Evolutionary conservation across 1,140 invertebrate genomes (phyloP).

Genomic region (Lamellibrachia luymesi): DNA sequence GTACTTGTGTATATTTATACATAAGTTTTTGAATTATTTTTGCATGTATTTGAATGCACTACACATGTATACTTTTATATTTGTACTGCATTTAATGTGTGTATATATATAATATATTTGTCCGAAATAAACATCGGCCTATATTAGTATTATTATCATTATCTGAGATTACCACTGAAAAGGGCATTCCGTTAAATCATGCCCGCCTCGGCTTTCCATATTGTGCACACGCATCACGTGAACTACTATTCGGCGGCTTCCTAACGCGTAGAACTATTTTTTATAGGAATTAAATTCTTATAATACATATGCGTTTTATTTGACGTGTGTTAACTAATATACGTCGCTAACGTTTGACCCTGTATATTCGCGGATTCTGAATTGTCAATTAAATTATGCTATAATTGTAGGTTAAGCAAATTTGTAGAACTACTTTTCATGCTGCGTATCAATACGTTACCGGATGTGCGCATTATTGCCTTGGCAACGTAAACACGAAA

Average conservation of each 20-base stretch:
- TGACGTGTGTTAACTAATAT: neutral
- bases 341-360: neutral
- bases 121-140: no score
- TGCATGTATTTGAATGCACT: no score
- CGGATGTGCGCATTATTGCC: neutral
- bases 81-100: no score
- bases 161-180: neutral
- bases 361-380: neutral
- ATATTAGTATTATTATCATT: neutral
- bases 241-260: neutral
- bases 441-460: neutral
- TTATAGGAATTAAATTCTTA: neutral
- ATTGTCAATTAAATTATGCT: neutral
- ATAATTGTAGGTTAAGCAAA: neutral
- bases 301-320: neutral
- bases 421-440: neutral
- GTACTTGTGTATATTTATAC: no score
- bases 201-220: neutral
- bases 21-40: no score
- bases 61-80: no score
- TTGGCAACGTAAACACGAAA: conserved; percentile 14
- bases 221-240: neutral
- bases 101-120: no score
- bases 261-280: neutral
- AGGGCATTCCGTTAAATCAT: neutral